These are phyloP conservation scores for Cnemophilus loriae DNA, from an alignment of 2,113 vertebrate species.

Conservation along the genomic window DNA sequence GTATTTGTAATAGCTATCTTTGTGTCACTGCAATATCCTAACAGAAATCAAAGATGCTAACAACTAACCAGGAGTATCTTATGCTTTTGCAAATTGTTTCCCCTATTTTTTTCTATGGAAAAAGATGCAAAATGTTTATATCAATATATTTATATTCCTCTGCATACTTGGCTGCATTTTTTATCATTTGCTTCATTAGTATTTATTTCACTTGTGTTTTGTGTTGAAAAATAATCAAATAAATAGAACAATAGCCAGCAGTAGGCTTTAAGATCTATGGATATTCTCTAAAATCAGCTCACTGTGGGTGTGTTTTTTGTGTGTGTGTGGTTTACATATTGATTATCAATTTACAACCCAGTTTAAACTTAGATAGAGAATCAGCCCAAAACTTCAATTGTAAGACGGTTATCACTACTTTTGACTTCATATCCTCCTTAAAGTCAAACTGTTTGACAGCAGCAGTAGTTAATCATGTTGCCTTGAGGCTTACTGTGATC, in stretches of 20 bases:
- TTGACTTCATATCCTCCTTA: neutral
- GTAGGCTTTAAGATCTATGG: neutral
- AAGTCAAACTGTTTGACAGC: neutral
- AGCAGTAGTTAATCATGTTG: neutral
- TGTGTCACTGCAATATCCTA: neutral
- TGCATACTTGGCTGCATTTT: neutral
- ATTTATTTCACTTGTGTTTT: neutral
- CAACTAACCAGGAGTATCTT: neutral
- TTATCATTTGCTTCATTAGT: neutral
- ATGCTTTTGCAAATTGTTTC: neutral
- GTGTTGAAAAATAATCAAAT: neutral
- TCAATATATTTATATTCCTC: neutral
- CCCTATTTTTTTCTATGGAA: neutral
- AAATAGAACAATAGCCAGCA: neutral
- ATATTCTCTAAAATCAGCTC: neutral
- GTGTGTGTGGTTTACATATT: neutral
- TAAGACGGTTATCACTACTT: neutral
- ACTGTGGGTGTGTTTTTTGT: neutral
- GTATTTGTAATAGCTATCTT: neutral
- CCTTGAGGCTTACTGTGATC: neutral
- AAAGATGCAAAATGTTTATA: neutral
- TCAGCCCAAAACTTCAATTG: neutral
- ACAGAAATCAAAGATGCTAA: neutral
- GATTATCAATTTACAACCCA: neutral
- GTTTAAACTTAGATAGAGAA: neutral